phyloP scores from a whole-genome alignment of 2,113 vertebrate species.

The Serilophus lunatus region DNA sequence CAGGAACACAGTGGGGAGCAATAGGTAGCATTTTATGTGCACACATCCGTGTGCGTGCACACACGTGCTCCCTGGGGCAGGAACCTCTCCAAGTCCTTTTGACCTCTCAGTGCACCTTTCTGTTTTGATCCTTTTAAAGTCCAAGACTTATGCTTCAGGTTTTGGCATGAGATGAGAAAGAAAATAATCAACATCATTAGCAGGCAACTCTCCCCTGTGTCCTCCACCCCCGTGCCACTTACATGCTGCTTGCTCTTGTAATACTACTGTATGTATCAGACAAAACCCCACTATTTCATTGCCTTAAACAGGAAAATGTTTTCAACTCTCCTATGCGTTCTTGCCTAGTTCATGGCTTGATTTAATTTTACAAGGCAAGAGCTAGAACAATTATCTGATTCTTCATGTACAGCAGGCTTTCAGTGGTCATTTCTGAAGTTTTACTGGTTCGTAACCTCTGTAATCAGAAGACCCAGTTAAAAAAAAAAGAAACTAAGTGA shows the following conservation, averaged over 20 bases:
- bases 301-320: slow-evolving; percentile 29
- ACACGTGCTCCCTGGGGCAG: not conserved
- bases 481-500: slow-evolving; percentile 76
- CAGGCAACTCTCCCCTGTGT: not conserved
- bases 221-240: not conserved
- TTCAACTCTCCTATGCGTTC: not conserved
- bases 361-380: slow-evolving; percentile 66
- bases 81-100: not conserved
- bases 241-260: not conserved
- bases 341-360: slow-evolving; percentile 34
- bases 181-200: not conserved
- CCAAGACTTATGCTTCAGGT: not conserved
- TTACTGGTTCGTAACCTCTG: slow-evolving; percentile 72
- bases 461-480: slow-evolving; percentile 81
- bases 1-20: not conserved
- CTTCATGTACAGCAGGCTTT: slow-evolving; percentile 67
- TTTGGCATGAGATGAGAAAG: not conserved
- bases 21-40: not conserved
- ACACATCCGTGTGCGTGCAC: not conserved
- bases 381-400: slow-evolving; percentile 72
- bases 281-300: slow-evolving; percentile 11
- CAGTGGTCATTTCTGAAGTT: slow-evolving; percentile 75
- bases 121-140: not conserved
- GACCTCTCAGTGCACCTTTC: not conserved
- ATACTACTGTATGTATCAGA: not conserved